Conservation (phyloP, 2,888 invertebrate genomes). For the Ceraclea dissimilis region DNA sequence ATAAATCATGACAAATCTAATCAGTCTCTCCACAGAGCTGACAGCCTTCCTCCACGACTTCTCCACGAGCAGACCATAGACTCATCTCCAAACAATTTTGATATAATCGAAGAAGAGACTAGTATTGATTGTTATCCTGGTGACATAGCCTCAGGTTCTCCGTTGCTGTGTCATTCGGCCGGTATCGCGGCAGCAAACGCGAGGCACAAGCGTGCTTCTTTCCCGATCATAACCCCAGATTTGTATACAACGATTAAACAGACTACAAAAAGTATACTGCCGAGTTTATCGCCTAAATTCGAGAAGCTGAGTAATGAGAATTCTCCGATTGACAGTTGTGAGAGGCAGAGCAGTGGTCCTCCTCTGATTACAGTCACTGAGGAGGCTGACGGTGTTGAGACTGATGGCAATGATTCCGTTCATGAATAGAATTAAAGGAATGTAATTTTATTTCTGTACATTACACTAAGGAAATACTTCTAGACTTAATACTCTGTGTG, state of each 20-base stretch:
- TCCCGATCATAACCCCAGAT: conserved; percentile 43
- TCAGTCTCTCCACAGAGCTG: conserved; percentile 41
- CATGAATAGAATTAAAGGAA: conserved; percentile 12
- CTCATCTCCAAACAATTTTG: conserved; percentile 31
- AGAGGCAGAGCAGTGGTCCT: conserved; percentile 30
- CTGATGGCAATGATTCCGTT: conserved; percentile 20
- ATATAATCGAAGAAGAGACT: conserved; percentile 37
- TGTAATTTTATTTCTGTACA: conserved; percentile 3
- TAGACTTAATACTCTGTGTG: no score
- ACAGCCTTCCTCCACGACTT: conserved; percentile 49
- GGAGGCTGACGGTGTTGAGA: conserved; percentile 35
- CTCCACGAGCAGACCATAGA: conserved; percentile 36
- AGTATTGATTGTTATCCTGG: conserved; percentile 23
- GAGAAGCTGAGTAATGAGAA: conserved; percentile 50
- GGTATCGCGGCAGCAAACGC: conserved; percentile 31
- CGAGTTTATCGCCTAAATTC: conserved; percentile 50
- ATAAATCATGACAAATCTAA: conserved; percentile 39
- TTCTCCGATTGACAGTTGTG: conserved; percentile 35
- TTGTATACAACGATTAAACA: conserved; percentile 51
- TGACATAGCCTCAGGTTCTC: conserved; percentile 25
- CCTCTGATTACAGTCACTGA: conserved; percentile 48
- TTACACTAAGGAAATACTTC: no score
- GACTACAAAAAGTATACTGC: conserved; percentile 40
- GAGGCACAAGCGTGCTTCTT: conserved; percentile 40
- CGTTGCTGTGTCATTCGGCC: conserved; percentile 33